These are phyloP conservation scores for Campoplex capitator DNA, from an alignment of 2,888 invertebrate genomes.

Conservation along the genomic window DNA sequence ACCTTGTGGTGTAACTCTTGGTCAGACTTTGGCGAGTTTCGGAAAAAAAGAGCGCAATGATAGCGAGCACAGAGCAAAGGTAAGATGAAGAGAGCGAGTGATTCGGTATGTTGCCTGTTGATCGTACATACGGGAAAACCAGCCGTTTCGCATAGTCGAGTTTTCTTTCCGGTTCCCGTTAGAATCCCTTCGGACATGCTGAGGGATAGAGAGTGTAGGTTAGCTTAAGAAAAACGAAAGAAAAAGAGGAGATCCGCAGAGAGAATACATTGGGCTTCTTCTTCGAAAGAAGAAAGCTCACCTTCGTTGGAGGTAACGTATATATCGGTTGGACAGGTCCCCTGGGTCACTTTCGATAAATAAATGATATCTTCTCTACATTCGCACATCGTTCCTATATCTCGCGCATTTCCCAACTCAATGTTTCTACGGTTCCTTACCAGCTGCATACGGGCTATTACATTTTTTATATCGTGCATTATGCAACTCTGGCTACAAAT, in stretches of 20 bases:
- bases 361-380: slow-evolving; percentile 50
- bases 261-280: slow-evolving; percentile 38
- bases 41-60: neutral
- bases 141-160: slow-evolving; percentile 42
- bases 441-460: slow-evolving; percentile 29
- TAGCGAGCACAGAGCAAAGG: slow-evolving; percentile 6
- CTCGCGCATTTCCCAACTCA: slow-evolving; percentile 7
- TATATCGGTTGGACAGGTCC: slow-evolving; percentile 47
- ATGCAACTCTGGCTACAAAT: slow-evolving; percentile 33
- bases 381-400: slow-evolving; percentile 30
- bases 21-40: neutral
- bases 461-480: slow-evolving; percentile 57
- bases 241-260: slow-evolving; percentile 10
- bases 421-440: slow-evolving; percentile 24
- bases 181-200: slow-evolving; percentile 54
- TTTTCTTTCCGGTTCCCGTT: slow-evolving; percentile 48
- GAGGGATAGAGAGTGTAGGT: neutral
- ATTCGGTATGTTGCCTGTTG: slow-evolving; percentile 54
- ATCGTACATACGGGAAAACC: slow-evolving; percentile 56
- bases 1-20: neutral
- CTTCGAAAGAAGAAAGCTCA: slow-evolving; percentile 36
- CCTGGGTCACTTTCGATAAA: slow-evolving; percentile 57
- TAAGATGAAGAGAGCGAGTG: slow-evolving; percentile 36
- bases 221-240: slow-evolving; percentile 28
- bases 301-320: slow-evolving; percentile 31